Conservation (phyloP, 1,140 invertebrate genomes). For the Heliothis virescens region DNA sequence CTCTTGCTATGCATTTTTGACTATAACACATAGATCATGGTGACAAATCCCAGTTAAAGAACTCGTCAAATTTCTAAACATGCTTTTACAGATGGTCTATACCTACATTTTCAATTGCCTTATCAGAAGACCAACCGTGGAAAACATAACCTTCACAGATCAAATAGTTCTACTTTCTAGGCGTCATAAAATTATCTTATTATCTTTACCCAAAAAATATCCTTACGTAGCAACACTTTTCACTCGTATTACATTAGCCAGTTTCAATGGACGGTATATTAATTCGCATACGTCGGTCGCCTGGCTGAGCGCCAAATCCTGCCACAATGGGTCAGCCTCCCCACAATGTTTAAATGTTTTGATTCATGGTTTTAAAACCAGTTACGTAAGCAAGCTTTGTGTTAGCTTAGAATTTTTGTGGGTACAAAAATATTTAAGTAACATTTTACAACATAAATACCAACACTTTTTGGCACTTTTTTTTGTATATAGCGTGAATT, state of each 20-base stretch:
- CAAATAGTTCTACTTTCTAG: too few species aligned
- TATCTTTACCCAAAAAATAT: background rate
- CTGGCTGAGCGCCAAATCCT: background rate
- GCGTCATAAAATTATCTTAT: background rate
- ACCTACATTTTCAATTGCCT: too few species aligned
- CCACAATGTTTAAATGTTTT: slow-evolving; percentile 11
- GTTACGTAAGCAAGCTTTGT: background rate
- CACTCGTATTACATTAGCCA: slow-evolving; percentile 18
- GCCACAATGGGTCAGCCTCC: slow-evolving; percentile 15
- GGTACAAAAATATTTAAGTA: too few species aligned
- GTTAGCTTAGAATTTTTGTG: background rate
- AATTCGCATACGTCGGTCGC: slow-evolving; percentile 26
- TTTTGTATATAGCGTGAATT: too few species aligned
- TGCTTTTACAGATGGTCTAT: too few species aligned
- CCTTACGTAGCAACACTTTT: slow-evolving; percentile 16
- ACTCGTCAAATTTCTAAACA: too few species aligned
- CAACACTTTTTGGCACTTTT: background rate
- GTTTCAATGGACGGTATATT: slow-evolving; percentile 13
- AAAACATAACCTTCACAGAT: too few species aligned
- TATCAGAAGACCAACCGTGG: too few species aligned
- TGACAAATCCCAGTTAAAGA: too few species aligned
- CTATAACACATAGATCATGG: too few species aligned
- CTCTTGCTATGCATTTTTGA: too few species aligned
- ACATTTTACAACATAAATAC: too few species aligned
- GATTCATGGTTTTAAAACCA: slow-evolving; percentile 1